Conservation (phyloP, 1,140 invertebrate species). For the Diuraphis noxia region DNA sequence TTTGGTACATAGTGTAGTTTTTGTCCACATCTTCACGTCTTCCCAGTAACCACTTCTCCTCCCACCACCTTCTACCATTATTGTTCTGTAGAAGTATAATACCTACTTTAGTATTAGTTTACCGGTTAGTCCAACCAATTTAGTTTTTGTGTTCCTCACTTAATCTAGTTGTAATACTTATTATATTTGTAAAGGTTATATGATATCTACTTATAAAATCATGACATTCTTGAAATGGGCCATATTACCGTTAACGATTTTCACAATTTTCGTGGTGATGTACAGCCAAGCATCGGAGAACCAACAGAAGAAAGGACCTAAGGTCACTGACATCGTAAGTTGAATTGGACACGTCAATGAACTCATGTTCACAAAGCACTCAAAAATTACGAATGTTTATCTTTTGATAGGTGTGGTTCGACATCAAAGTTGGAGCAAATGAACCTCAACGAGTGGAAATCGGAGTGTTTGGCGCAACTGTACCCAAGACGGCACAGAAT, state of each 20-base stretch:
- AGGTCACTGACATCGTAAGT: constrained; percentile 75
- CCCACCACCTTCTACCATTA: not conserved
- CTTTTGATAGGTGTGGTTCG: constrained; percentile 83
- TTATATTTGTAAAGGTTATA: not conserved
- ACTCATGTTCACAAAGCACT: not conserved
- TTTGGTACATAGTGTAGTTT: not conserved
- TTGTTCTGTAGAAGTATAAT: not conserved
- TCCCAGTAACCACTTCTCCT: too few relatives aligned
- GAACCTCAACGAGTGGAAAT: constrained; percentile 81
- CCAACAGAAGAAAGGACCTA: constrained; percentile 67
- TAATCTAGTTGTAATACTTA: not conserved
- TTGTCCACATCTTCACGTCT: not conserved
- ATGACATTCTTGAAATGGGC: constrained; percentile 36
- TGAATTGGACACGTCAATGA: constrained; percentile 34
- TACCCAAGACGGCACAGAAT: constrained; percentile 92
- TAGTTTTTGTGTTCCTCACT: not conserved
- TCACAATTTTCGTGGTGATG: constrained; percentile 29
- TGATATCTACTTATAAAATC: constrained; percentile 45
- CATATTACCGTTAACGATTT: not conserved
- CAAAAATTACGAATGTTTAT: constrained; percentile 49
- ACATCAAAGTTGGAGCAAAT: constrained; percentile 85
- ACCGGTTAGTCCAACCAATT: not conserved
- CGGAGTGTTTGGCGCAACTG: constrained; percentile 92
- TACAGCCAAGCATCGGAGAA: constrained; percentile 43
- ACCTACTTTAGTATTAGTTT: not conserved